Evolutionary conservation across 2,797 vertebrate species (phyloP), one percentile per base, ranked within the genome.

Genomic region (Pseudopleuronectes americanus): DNA sequence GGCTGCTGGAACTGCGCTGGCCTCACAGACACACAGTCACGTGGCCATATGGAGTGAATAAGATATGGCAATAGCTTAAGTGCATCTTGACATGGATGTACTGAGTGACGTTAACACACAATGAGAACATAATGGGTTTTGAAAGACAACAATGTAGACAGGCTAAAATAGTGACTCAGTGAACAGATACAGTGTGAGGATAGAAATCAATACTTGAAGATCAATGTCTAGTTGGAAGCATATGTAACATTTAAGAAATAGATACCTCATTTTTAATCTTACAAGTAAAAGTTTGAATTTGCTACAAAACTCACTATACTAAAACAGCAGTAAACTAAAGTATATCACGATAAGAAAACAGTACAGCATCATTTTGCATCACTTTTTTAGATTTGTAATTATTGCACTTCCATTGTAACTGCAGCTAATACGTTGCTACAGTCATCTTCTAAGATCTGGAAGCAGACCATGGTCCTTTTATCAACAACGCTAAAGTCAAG

Each of bases 1-100:
- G 17, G 58, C 61, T 49, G 51, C 41, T 68, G 57, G 10, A 75
- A 23, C 28, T 54, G 21, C 53, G 3, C 49, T 22, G 51, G 9
- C 22, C 47, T 62, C 47, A 63, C 17, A 47, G 10, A 48, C 28
- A 41, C 8, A 38, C 3, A 24, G 23, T 33, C 8, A 2, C 2
- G 17, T 17, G 45, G 45, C 45, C 17, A 8, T 6, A n/a, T 19
- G 45, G 45, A 6, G 45, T 47, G 45, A 19, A 47, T 19, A 16
- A 47, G 4, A 47, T 4, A 47, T 47, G 17, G n/a, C 45, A 8
- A 33, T 41, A 9, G 8, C 17, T n/a, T 2, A 0, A 64, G 21
- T 23, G 19, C 24, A 43, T 47, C 16, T 47, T 45, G 43, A 14
- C 43, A 45, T 17, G 43, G 16, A 17, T 45, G 43, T 10, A 4